These are phyloP conservation scores for Thamnophis elegans DNA, from an alignment of 2,797 vertebrate species.

Conservation along the genomic window DNA sequence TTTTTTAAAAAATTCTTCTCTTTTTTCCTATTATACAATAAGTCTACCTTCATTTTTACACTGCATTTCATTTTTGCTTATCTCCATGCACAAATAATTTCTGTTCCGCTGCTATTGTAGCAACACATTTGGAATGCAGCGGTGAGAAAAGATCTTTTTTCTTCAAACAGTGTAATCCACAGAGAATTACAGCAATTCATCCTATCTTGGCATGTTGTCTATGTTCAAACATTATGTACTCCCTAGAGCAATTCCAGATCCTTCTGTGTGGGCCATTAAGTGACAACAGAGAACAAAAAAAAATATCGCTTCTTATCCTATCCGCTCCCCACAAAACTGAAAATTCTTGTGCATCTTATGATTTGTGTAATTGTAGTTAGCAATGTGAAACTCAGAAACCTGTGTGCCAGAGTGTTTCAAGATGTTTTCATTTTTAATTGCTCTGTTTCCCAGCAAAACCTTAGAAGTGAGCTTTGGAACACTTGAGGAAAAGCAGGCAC, in stretches of 20 bases:
- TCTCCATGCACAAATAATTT: not conserved
- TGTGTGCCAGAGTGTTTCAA: not conserved
- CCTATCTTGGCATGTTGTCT: conserved; percentile 16
- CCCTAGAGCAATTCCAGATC: conserved; percentile 19
- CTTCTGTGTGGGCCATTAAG: conserved; percentile 33
- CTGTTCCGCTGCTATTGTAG: not conserved
- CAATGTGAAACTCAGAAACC: conserved; percentile 25
- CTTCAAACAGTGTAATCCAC: not conserved
- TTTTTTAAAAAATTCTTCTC: not conserved
- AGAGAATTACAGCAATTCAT: conserved; percentile 37
- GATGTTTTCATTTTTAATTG: conserved; percentile 22
- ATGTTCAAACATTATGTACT: conserved; percentile 8
- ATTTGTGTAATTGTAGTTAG: conserved; percentile 32
- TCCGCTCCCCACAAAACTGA: conserved; percentile 17
- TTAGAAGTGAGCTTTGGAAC: conserved; percentile 6
- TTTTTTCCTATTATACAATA: not conserved
- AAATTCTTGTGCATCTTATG: conserved; percentile 15
- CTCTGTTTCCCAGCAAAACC: not conserved
- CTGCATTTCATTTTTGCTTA: not conserved
- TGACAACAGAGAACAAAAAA: conserved; percentile 27
- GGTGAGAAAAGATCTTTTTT: not conserved
- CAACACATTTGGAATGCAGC: not conserved
- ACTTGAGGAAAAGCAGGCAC: conserved; percentile 43
- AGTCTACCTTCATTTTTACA: not conserved
- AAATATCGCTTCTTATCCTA: not conserved